Base-by-base conservation (phyloP, 2,797 vertebrate species). In the Gadopsis bispinosus region DNA sequence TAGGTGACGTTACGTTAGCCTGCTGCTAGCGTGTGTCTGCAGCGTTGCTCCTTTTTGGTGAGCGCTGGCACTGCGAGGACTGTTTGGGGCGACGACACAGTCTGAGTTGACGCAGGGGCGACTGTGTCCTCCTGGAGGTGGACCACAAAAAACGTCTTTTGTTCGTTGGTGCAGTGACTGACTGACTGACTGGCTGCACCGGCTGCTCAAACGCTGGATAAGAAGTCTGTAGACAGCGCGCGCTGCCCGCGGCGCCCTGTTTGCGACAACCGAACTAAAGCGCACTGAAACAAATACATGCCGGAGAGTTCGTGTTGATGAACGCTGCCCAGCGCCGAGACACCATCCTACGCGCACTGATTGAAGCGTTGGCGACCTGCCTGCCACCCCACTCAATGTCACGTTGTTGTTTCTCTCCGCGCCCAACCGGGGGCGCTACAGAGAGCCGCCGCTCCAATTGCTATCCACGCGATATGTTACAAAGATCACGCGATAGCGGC, bases 401-500 rank as follows among this genome's bases (percentile, higher is more conserved):
- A 81, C 41, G 62, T 8, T 65, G 79, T 33, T 43, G 5, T 79
- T 72, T 16, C 50, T 8, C 55, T 39, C 5, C 4, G 1, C 4
- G 22, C 1, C 82, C 89, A 37, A 3, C 14, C 1, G 84, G 20
- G 81, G 89, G 87, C 8, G 85, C 78, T 35, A 13, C 43, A 7
- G 16, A 7, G 16, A 22, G 47, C 10, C 11, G 17, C 33, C 0
- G 4, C 12, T 7, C 4, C n/a, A 3, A 29, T 3, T 0, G 6
- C 20, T 22, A 37, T 19, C 7, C 64, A 31, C 88, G 89, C 82
- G 89, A 89, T 53, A 81, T 33, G 20, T 75, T 64, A 75, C 56
- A 72, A 75, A 75, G 68, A 45, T 89, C 88, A 43, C 94, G 94
- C 93, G 94, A 90, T 53, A 92, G 7, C 80, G 4, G 37, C n/a